phyloP scores from a whole-genome alignment of 1,140 invertebrate genomes.

The Anthonomus grandis region DNA sequence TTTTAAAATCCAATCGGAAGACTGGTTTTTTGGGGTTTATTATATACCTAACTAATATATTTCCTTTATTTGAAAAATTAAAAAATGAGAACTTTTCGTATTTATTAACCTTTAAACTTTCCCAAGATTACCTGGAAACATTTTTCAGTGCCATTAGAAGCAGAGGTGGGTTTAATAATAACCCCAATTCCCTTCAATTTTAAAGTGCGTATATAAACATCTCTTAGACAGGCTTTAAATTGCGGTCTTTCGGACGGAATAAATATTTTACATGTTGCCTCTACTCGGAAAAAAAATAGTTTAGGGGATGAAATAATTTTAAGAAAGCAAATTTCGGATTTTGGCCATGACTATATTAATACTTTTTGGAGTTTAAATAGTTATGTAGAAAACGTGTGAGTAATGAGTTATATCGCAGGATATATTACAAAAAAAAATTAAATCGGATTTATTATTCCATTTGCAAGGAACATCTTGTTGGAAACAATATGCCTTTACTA shows the following conservation, averaged over 20 bases:
- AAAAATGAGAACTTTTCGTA: slow-evolving; percentile 10
- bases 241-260: slow-evolving; percentile 10
- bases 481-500: too few species aligned
- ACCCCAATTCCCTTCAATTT: slow-evolving; percentile 40
- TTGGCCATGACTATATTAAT: too few species aligned
- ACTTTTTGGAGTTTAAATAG: too few species aligned
- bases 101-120: slow-evolving; percentile 40
- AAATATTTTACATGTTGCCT: slow-evolving; percentile 18
- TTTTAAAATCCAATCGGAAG: slow-evolving; percentile 19
- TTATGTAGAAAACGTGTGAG: too few species aligned
- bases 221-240: slow-evolving; percentile 13
- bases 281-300: too few species aligned
- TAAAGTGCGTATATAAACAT: slow-evolving; percentile 19
- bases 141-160: slow-evolving; percentile 45
- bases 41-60: slow-evolving; percentile 20
- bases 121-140: slow-evolving; percentile 47
- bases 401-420: too few species aligned
- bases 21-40: slow-evolving; percentile 25
- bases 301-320: too few species aligned
- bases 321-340: too few species aligned
- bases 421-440: too few species aligned
- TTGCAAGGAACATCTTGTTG: too few species aligned
- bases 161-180: slow-evolving; percentile 46
- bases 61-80: slow-evolving; percentile 13
- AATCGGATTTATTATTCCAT: too few species aligned